These are phyloP conservation scores for Drosophila ananassae DNA, from an alignment of 1,140 invertebrate genomes.

Conservation along the genomic window DNA sequence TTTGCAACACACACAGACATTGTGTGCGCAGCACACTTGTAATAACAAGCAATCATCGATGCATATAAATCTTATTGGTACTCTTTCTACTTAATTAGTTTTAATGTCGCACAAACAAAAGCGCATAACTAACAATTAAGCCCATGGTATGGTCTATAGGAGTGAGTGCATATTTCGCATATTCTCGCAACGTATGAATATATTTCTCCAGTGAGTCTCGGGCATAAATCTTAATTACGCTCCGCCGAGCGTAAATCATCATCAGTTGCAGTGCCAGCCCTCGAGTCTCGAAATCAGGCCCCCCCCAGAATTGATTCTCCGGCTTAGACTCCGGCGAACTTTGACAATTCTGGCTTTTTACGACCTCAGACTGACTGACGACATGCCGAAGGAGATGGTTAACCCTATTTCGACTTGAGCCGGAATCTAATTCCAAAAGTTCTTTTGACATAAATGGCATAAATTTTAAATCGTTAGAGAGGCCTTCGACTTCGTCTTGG, in stretches of 20 bases:
- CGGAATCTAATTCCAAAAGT: background rate
- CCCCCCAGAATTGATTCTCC: slow-evolving; percentile 57
- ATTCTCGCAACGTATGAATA: slow-evolving; percentile 13
- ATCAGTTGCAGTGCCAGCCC: slow-evolving; percentile 52
- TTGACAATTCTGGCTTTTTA: slow-evolving; percentile 68
- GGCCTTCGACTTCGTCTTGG: slow-evolving; percentile 35
- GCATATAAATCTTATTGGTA: slow-evolving; percentile 69
- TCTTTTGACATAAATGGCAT: background rate
- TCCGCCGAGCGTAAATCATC: slow-evolving; percentile 79
- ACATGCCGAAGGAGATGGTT: slow-evolving; percentile 22
- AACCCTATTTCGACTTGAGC: slow-evolving; percentile 8
- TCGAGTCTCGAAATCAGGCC: slow-evolving; percentile 3
- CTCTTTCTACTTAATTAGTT: slow-evolving; percentile 82
- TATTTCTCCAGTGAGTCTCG: slow-evolving; percentile 55
- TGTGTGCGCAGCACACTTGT: slow-evolving; percentile 38
- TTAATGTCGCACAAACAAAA: slow-evolving; percentile 68
- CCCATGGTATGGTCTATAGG: slow-evolving; percentile 31
- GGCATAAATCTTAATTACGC: slow-evolving; percentile 81
- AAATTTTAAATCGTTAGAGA: background rate
- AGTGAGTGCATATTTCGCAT: slow-evolving; percentile 27
- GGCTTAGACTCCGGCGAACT: slow-evolving; percentile 45
- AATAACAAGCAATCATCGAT: slow-evolving; percentile 51
- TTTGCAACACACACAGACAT: slow-evolving; percentile 46
- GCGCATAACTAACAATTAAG: slow-evolving; percentile 80
- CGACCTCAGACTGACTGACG: slow-evolving; percentile 54